Base-by-base conservation (phyloP, 2,888 invertebrate species). In the Proisotoma minuta region DNA sequence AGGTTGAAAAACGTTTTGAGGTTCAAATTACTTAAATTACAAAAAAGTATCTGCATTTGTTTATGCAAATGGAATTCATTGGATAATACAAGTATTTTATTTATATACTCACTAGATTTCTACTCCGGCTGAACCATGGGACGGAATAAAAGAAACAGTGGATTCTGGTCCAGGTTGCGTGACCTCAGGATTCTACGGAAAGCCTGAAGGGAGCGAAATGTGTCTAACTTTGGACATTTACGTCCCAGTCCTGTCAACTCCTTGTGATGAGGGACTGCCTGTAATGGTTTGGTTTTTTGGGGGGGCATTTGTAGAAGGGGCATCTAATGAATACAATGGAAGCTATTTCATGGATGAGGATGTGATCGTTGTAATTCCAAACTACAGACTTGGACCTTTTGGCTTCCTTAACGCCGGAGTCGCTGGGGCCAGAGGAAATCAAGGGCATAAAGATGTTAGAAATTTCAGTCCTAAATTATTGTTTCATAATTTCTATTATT, bases 151-250 rank as follows among this genome's bases (percentile, higher is more conserved):
- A 24, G 64, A 34, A 34, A 15, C 34, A 10, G 34, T 34, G 34
- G 15, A 34, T 52, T 53, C 8, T 8, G 43, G n/a, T 71, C 69
- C 34, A 10, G 34, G 34, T 15, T 34, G 34, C 15, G 34, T 34
- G 8, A 34, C 34, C 8, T 34, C 34, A 15, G 34, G 34, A 8
- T 10, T 34, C 8, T 10, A 10, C 15, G 34, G 34, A 34, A 15
- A 15, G 8, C 8, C 15, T 8, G 8, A 34, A 34, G 71, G 71
- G 22, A 18, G 40, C 15, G 71, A 71, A 27, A 65, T 67, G 18
- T 71, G 71, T 49, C 62, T 68, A 4, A 64, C 47, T 8, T 23
- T 71, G 18, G 68, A 71, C 47, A 68, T 71, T 12, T 68, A 43
- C 29, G 60, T 65, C 1, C 64, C 66, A 26, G 22, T 59, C 64